These are phyloP conservation scores for Phyllotreta cruciferae DNA, from an alignment of 2,888 invertebrate genomes.

Conservation along the genomic window DNA sequence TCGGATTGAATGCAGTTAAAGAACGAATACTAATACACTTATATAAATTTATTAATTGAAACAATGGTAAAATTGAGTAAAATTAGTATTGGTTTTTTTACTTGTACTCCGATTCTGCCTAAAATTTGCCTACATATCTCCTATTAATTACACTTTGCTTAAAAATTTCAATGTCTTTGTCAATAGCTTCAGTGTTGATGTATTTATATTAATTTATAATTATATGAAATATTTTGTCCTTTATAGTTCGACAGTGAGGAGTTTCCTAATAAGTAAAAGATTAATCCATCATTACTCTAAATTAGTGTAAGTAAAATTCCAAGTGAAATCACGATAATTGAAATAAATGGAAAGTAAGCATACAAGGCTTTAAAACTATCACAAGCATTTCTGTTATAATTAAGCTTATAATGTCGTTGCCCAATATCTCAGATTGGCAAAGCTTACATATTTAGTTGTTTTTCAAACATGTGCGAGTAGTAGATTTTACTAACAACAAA, in stretches of 20 bases:
- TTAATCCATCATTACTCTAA: constrained; percentile 11
- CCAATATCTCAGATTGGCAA: constrained; percentile 19
- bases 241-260: constrained; percentile 18
- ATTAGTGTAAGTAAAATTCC: constrained; percentile 8
- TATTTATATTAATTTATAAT: constrained; percentile 3
- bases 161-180: constrained; percentile 7
- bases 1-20: background rate
- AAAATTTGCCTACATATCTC: too few species aligned
- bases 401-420: constrained; percentile 10
- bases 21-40: background rate
- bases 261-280: constrained; percentile 10
- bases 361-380: background rate
- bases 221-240: constrained; percentile 11
- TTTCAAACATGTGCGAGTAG: constrained; percentile 14
- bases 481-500: constrained; percentile 12
- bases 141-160: constrained; percentile 4
- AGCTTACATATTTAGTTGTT: constrained; percentile 18
- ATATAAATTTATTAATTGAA: too few species aligned
- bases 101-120: too few species aligned
- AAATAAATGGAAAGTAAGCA: constrained; percentile 8
- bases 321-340: constrained; percentile 1
- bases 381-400: constrained; percentile 9
- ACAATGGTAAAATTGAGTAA: too few species aligned
- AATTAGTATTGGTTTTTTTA: too few species aligned
- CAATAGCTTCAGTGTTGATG: constrained; percentile 10